phyloP scores from a whole-genome alignment of 1,140 invertebrate genomes.

The Ridgeia piscesae region DNA sequence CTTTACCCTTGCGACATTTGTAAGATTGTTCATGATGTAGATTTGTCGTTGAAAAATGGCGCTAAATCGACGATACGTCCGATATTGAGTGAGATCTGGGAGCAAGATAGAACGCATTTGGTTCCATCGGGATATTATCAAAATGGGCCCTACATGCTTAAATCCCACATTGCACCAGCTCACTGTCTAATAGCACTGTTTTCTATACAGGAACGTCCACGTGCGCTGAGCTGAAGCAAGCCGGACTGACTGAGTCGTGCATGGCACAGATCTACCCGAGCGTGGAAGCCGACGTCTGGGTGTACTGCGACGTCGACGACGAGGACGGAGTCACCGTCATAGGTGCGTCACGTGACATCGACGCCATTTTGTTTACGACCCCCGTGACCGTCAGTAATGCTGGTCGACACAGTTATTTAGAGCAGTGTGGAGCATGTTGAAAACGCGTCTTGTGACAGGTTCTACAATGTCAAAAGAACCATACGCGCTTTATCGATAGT shows the following conservation, averaged over 20 bases:
- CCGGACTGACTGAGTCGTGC: neutral
- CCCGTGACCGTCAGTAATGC: too few relatives aligned
- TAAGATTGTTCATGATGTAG: too few relatives aligned
- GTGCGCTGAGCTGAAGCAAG: neutral
- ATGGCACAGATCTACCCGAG: neutral
- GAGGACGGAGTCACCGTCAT: neutral
- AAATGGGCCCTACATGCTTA: too few relatives aligned
- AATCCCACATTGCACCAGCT: too few relatives aligned
- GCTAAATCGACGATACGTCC: too few relatives aligned
- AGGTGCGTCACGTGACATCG: neutral
- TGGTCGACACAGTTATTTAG: neutral
- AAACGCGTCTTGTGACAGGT: neutral
- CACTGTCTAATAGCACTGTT: too few relatives aligned
- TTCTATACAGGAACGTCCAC: neutral
- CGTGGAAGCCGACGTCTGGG: neutral
- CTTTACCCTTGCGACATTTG: too few relatives aligned
- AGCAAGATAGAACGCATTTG: too few relatives aligned
- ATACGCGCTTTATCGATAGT: neutral
- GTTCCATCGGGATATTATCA: too few relatives aligned
- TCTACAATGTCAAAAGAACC: neutral
- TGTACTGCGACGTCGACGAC: neutral
- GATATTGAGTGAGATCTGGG: too few relatives aligned
- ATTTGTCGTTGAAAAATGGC: too few relatives aligned
- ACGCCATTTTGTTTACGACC: neutral
- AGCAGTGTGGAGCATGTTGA: too few relatives aligned